Conservation (phyloP, 2,113 vertebrate species). For the Sapajus apella region DNA sequence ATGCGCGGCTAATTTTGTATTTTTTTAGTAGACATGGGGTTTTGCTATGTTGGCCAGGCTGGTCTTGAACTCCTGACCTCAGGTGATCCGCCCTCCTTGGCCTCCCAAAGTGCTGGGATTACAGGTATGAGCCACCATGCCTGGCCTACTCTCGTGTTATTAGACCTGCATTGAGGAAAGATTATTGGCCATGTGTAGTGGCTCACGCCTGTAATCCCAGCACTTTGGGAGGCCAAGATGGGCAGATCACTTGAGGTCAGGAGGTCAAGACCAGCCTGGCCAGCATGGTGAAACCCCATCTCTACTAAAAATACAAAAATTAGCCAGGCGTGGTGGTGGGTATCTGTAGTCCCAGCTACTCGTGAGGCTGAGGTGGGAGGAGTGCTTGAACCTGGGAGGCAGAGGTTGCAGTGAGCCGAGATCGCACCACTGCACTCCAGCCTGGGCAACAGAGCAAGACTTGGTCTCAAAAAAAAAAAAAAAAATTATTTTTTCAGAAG, state of each 20-base stretch:
- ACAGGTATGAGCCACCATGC: too few relatives aligned
- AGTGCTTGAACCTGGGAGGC: background rate
- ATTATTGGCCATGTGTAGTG: background rate
- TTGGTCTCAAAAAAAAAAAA: background rate
- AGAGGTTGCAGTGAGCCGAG: background rate
- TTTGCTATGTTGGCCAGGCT: too few relatives aligned
- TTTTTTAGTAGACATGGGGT: too few relatives aligned
- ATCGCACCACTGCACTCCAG: background rate
- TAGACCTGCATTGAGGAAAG: background rate
- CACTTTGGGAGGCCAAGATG: background rate
- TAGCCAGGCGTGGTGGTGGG: background rate
- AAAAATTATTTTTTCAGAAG: background rate
- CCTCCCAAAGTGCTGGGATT: too few relatives aligned
- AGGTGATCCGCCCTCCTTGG: too few relatives aligned
- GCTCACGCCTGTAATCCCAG: background rate
- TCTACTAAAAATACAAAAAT: background rate
- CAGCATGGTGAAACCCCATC: background rate
- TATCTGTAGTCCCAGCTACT: background rate
- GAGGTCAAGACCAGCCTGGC: background rate
- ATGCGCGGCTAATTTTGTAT: too few relatives aligned
- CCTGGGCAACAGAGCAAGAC: background rate
- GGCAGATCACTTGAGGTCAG: background rate
- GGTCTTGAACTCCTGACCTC: too few relatives aligned
- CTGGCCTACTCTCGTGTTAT: background rate
- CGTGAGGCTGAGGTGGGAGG: background rate